Evolutionary conservation across 2,888 invertebrate genomes (phyloP), one percentile per base, ranked within the genome.

Genomic region (Tethea ocularis): DNA sequence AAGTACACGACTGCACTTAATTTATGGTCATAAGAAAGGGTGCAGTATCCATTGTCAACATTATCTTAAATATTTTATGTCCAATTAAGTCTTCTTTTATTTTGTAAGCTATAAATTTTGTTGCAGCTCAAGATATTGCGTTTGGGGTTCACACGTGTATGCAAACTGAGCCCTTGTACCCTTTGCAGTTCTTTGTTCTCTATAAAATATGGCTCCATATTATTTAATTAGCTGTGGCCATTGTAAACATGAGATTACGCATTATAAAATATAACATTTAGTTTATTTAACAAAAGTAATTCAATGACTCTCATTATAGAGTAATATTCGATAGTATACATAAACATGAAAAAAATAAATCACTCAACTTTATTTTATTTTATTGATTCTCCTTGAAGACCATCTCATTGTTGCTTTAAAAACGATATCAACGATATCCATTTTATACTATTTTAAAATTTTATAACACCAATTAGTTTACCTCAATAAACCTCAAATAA

Each of bases 11-110:
- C 77, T 84, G 79, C 80, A 78, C 80, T 84, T 88, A 89, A 91
- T 91, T 91, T 91, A 92, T 87, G 73, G 73, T 69, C 61, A 58
- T 67, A 86, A 87, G 87, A 88, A 87, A 88, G 88, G 90, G 91
- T 89, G 75, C 67, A 68, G 80, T 84, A 90, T 77, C 84, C 76
- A 86, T 85, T 90, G 91, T 89, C 80, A 87, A 89, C 84, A 83
- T 82, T 86, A 89, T 89, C 87, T 91, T 91, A 83, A 85, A 88
- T 86, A 87, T 89, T 90, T 81, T 86, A 87, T 83, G 83, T 78
- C 66, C 79, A 87, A 87, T 89, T 87, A 85, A 88, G 77, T 73
- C 68, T 58, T 64, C 63, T 83, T 86, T 87, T 82, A 82, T 84
- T 82, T 82, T 74, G 61, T 64, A 58, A 38, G 75, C 78, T 67